Conservation (phyloP, 2,797 vertebrate genomes). For the Coluber constrictor region DNA sequence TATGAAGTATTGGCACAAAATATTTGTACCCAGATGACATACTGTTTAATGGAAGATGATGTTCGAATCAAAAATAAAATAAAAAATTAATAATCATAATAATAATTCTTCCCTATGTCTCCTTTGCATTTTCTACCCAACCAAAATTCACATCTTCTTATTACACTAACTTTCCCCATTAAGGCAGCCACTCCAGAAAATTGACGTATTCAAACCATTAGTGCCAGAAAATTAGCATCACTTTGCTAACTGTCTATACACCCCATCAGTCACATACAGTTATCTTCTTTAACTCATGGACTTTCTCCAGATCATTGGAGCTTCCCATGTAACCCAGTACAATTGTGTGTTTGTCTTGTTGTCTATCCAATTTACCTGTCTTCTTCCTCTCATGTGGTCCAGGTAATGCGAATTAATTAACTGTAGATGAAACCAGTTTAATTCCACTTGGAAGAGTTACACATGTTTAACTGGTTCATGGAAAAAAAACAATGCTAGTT, state of each 20-base stretch:
- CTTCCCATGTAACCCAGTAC: constrained; percentile 8
- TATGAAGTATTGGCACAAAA: too few relatives aligned
- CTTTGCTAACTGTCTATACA: constrained; percentile 11
- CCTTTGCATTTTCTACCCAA: neutral
- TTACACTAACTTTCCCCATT: neutral
- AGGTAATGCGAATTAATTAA: constrained; percentile 18
- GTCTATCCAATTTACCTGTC: constrained; percentile 7
- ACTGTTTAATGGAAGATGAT: too few relatives aligned
- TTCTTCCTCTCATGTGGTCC: constrained; percentile 2
- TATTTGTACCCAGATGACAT: too few relatives aligned
- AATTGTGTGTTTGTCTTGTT: constrained; percentile 14
- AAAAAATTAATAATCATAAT: too few relatives aligned
- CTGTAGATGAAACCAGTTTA: neutral
- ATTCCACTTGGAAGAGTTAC: neutral
- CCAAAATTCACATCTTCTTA: neutral
- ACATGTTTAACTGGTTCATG: neutral
- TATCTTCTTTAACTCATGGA: constrained; percentile 18
- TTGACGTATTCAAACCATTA: constrained; percentile 16
- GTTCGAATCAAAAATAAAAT: too few relatives aligned
- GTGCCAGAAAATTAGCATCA: constrained; percentile 30
- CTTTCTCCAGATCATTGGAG: constrained; percentile 23
- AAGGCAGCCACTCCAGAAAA: neutral
- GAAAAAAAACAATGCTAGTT: neutral
- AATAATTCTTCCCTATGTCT: too few relatives aligned
- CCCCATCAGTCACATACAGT: neutral